Evolutionary conservation across 2,113 vertebrate genomes (phyloP).

Genomic region (Equus przewalskii): DNA sequence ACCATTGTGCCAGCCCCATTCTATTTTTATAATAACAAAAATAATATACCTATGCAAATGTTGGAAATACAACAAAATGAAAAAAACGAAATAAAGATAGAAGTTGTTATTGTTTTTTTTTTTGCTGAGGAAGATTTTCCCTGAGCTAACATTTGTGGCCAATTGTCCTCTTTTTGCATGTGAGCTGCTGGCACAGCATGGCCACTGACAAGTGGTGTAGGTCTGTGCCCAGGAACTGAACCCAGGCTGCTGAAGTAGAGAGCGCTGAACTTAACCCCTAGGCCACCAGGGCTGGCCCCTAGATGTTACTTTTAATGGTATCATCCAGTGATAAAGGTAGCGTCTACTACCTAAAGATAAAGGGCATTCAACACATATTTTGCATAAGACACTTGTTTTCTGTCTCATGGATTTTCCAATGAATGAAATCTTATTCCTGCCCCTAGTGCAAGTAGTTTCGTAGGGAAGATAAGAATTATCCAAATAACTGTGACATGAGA

Average conservation of each 20-base stretch:
- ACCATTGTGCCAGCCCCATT: background rate
- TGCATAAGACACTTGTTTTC: background rate
- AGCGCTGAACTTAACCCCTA: too few relatives aligned
- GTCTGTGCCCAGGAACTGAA: too few relatives aligned
- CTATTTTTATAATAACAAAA: background rate
- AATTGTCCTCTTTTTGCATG: too few relatives aligned
- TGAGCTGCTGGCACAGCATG: too few relatives aligned
- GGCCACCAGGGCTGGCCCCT: background rate
- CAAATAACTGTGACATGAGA: background rate
- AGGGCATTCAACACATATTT: background rate
- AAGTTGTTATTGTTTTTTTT: background rate
- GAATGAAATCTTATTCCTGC: background rate
- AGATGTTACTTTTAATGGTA: background rate
- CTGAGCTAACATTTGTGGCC: too few relatives aligned
- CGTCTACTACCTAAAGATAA: background rate
- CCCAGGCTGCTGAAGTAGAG: too few relatives aligned
- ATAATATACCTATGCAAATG: background rate
- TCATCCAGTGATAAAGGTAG: background rate
- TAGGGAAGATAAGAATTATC: background rate
- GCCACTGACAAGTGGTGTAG: too few relatives aligned
- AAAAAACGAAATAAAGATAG: constrained; percentile 1
- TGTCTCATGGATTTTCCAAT: background rate
- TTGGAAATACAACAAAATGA: background rate
- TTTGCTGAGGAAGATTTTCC: background rate
- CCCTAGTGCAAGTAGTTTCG: background rate